Percentiles rank a stretch among this genome's conserved stretches.
phyloP scores from a whole-genome alignment of 1,140 invertebrate genomes.

The Vanessa atalanta region DNA sequence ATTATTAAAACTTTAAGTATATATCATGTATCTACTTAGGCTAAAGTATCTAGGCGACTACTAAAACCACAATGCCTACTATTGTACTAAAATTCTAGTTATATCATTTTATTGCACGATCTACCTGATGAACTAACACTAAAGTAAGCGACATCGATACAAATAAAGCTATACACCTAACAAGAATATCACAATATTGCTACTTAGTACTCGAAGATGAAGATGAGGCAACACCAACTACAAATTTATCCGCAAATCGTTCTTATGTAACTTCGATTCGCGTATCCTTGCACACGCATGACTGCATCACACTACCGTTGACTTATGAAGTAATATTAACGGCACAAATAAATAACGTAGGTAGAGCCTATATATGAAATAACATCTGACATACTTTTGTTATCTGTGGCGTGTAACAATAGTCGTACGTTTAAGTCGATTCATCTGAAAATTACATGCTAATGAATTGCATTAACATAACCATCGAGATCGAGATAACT shows the following conservation, averaged over 20 bases:
- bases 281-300: conserved; percentile 46
- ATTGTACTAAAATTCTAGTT: conserved; percentile 37
- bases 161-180: conserved; percentile 58
- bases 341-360: conserved; percentile 41
- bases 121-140: conserved; percentile 32
- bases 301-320: conserved; percentile 47
- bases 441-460: conserved; percentile 8
- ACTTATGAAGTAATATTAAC: conserved; percentile 37
- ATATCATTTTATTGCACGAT: conserved; percentile 33
- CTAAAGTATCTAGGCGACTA: conserved; percentile 51
- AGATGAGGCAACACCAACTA: conserved; percentile 62
- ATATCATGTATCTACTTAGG: conserved; percentile 41
- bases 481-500: neutral
- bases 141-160: conserved; percentile 50
- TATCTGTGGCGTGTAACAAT: conserved; percentile 6
- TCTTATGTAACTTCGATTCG: conserved; percentile 57
- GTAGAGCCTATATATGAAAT: conserved; percentile 25
- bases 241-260: conserved; percentile 56
- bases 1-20: conserved; percentile 28
- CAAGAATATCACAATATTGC: conserved; percentile 76
- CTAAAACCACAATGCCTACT: conserved; percentile 44
- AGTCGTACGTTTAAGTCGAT: conserved; percentile 2
- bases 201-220: conserved; percentile 61
- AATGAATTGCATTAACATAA: neutral
- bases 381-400: conserved; percentile 21